Percentiles rank a stretch among this genome's conserved stretches.
phyloP scores from a whole-genome alignment of 1,140 invertebrate genomes.

The Manduca sexta region DNA sequence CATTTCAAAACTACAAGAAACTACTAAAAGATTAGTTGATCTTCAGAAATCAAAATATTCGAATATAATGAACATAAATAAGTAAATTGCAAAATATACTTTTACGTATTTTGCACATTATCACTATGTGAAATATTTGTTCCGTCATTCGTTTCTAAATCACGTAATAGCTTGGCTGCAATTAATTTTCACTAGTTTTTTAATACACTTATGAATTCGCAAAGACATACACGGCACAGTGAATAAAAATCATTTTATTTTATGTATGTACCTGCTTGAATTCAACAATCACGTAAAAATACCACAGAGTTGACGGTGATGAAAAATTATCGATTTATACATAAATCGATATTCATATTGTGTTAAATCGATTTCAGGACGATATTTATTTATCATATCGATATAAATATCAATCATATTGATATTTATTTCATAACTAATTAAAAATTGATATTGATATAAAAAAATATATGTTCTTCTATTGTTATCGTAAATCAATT shows the following conservation, averaged over 20 bases:
- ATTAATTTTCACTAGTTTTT: neutral
- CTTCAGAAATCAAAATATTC: conserved; percentile 6
- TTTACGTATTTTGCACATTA: conserved; percentile 5
- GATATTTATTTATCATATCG: no score
- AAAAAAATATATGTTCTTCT: no score
- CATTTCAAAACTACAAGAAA: neutral
- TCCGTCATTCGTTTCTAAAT: neutral
- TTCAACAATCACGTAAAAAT: conserved; percentile 7
- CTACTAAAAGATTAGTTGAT: neutral
- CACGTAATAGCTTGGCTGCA: neutral
- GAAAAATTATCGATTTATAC: no score
- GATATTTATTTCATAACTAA: no score
- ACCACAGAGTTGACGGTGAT: neutral
- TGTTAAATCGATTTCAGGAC: no score
- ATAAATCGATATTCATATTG: no score
- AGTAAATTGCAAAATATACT: neutral
- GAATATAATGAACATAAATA: conserved; percentile 1
- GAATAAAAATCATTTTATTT: conserved; percentile 4
- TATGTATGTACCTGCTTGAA: no score
- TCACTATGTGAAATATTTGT: conserved; percentile 1
- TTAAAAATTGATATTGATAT: no score
- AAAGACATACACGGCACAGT: neutral
- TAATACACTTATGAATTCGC: neutral
- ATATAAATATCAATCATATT: no score
- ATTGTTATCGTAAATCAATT: no score